Evolutionary conservation across 1,140 invertebrate genomes (phyloP).

Genomic region (Drosophila mauritiana): DNA sequence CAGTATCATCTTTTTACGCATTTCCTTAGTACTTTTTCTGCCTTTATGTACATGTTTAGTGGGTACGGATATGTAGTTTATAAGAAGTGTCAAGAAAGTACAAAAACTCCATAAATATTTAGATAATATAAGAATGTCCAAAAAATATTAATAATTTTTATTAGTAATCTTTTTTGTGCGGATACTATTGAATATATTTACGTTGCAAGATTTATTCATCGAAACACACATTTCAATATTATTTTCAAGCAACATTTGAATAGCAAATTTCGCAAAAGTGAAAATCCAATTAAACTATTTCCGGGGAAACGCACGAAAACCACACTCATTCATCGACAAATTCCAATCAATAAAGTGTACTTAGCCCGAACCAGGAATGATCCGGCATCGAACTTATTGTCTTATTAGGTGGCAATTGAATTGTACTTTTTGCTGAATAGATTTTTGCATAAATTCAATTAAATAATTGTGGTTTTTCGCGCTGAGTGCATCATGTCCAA

Average conservation of each 20-base stretch:
- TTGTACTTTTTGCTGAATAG: constrained; percentile 38
- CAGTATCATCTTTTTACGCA: not conserved
- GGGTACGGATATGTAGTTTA: not conserved
- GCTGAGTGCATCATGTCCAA: constrained; percentile 65
- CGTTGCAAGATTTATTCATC: not conserved
- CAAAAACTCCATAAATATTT: not conserved
- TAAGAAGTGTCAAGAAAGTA: not conserved
- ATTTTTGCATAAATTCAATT: constrained; percentile 69
- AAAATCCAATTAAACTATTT: constrained; percentile 1
- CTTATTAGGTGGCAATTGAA: constrained; percentile 39
- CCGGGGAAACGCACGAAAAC: constrained; percentile 6
- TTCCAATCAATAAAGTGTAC: constrained; percentile 42
- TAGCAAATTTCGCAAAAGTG: constrained; percentile 1
- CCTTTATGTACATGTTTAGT: not conserved
- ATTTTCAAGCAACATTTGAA: constrained; percentile 1
- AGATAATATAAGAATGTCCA: not conserved
- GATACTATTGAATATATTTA: too few relatives aligned
- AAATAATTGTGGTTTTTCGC: constrained; percentile 71
- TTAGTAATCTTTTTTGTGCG: too few relatives aligned
- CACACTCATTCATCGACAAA: constrained; percentile 15
- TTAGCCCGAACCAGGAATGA: constrained; percentile 33
- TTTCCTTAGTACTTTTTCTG: constrained; percentile 2
- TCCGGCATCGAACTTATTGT: constrained; percentile 39
- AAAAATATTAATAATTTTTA: not conserved
- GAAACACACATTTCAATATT: not conserved